phyloP scores from a whole-genome alignment of 2,113 vertebrate species.

The Crotophaga sulcirostris region DNA sequence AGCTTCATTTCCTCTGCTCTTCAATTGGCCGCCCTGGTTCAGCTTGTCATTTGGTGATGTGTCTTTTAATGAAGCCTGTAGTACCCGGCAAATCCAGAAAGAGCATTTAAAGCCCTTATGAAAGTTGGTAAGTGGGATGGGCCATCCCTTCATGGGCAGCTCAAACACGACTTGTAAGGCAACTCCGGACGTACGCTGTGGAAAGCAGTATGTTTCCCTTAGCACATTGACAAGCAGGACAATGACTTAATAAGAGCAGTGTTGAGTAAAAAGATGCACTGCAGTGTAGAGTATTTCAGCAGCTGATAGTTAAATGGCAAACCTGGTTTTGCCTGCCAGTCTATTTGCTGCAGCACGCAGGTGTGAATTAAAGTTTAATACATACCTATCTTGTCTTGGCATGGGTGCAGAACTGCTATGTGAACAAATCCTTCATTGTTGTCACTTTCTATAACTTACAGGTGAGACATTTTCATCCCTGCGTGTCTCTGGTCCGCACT shows the following conservation, averaged over 20 bases:
- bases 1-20: neutral
- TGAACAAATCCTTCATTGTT: slow-evolving; percentile 21
- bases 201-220: neutral
- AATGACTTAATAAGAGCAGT: neutral
- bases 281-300: neutral
- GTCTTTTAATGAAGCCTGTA: neutral
- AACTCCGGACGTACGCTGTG: neutral
- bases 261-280: slow-evolving; percentile 11
- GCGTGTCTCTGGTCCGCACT: neutral
- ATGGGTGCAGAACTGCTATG: neutral
- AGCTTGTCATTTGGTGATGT: neutral
- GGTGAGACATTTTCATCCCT: neutral
- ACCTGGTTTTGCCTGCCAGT: slow-evolving; percentile 15
- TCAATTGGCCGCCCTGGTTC: accelerated
- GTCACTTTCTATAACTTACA: neutral
- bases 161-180: neutral
- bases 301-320: neutral
- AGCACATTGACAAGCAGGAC: neutral
- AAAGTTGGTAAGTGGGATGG: accelerated
- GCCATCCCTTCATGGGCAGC: accelerated
- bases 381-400: slow-evolving; percentile 1
- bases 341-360: neutral
- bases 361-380: neutral
- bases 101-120: neutral
- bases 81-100: neutral